phyloP scores from a whole-genome alignment of 2,888 invertebrate genomes.

The Nebria salina region DNA sequence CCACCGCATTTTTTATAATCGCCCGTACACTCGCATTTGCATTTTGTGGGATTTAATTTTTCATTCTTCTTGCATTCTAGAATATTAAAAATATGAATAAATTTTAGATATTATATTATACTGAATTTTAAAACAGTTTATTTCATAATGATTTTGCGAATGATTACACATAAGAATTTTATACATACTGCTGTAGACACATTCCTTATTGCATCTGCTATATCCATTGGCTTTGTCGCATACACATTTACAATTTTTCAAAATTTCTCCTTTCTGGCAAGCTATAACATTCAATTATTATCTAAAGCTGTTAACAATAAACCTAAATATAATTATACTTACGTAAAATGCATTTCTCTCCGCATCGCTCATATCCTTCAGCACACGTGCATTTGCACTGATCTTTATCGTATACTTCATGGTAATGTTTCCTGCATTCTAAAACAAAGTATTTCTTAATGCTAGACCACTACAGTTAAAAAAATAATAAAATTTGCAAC shows the following conservation, averaged over 20 bases:
- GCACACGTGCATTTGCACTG: not conserved
- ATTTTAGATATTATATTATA: no score
- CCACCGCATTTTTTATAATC: constrained; percentile 6
- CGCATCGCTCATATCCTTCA: not conserved
- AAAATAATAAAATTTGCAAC: no score
- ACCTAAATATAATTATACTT: not conserved
- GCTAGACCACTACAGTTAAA: no score
- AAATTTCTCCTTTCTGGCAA: not conserved
- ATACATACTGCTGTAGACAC: constrained; percentile 4
- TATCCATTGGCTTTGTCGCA: constrained; percentile 4
- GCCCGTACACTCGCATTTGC: not conserved
- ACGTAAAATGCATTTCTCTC: constrained; percentile 11
- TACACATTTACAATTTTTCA: constrained; percentile 4
- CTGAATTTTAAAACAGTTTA: not conserved
- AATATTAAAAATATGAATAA: not conserved
- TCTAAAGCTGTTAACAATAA: constrained; percentile 3
- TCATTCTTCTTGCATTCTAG: not conserved
- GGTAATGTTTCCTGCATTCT: constrained; percentile 7
- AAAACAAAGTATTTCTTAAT: not conserved
- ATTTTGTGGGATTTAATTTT: not conserved
- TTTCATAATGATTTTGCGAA: not conserved
- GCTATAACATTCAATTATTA: constrained; percentile 11
- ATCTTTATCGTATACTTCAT: not conserved
- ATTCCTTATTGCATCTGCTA: not conserved
- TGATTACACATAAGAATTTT: not conserved